Conservation (phyloP, 2,888 invertebrate genomes). For the Papilio elwesi region DNA sequence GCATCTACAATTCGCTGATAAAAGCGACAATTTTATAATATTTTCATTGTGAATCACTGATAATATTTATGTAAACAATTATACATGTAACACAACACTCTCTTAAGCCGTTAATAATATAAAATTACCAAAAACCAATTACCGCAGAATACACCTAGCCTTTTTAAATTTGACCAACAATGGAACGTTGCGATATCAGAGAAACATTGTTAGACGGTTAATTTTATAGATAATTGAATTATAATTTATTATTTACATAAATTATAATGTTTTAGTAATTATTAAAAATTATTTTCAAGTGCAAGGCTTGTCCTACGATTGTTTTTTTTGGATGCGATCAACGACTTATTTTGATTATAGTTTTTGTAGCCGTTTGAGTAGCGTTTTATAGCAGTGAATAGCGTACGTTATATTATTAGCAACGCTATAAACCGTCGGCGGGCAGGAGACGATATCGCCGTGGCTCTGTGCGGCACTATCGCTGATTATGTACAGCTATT, state of each 20-base stretch:
- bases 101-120: background rate
- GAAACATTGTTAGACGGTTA: too few relatives aligned
- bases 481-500: slow-evolving; percentile 62
- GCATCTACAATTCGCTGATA: background rate
- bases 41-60: background rate
- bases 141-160: background rate
- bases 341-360: background rate
- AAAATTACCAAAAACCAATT: background rate
- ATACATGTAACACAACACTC: background rate
- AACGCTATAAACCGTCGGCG: slow-evolving; percentile 13
- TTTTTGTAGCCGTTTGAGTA: slow-evolving; percentile 5
- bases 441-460: slow-evolving; percentile 60
- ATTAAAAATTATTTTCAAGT: too few relatives aligned
- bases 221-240: too few relatives aligned
- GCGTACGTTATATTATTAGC: slow-evolving; percentile 24
- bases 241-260: too few relatives aligned
- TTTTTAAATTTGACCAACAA: too few relatives aligned
- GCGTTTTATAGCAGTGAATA: background rate
- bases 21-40: background rate
- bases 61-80: background rate
- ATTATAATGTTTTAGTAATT: too few relatives aligned
- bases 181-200: too few relatives aligned
- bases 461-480: slow-evolving; percentile 64
- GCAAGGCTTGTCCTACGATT: too few relatives aligned
- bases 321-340: background rate